Conservation (phyloP, 2,888 invertebrate species). For the Pterostichus niger region DNA sequence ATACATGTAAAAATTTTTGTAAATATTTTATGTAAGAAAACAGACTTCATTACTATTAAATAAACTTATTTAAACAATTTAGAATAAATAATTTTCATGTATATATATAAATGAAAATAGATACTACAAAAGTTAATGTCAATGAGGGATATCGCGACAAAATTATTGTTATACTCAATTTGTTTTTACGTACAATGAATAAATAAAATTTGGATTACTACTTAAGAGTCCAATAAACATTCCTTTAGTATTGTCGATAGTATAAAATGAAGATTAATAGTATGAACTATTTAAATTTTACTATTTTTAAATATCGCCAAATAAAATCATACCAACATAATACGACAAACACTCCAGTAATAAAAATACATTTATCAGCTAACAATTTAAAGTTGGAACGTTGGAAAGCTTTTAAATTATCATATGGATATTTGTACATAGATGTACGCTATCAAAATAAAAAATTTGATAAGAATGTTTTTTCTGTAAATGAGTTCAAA, state of each 20-base stretch:
- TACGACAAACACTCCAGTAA: constrained; percentile 5
- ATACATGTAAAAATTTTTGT: constrained; percentile 50
- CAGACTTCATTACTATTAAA: constrained; percentile 39
- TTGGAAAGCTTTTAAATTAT: constrained; percentile 44
- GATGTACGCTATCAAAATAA: constrained; percentile 66
- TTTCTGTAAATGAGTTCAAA: constrained; percentile 65
- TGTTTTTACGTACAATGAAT: background rate
- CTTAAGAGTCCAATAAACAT: constrained; percentile 12
- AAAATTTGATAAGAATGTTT: constrained; percentile 65
- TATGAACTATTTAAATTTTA: constrained; percentile 10
- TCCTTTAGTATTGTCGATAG: background rate
- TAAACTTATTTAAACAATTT: constrained; percentile 45
- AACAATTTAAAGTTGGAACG: constrained; percentile 15
- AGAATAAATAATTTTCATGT: constrained; percentile 36
- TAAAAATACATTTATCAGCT: constrained; percentile 34
- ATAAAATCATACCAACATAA: constrained; percentile 56
- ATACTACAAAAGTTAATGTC: too few relatives aligned
- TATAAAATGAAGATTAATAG: constrained; percentile 13
- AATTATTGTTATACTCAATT: constrained; percentile 5
- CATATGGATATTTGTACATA: constrained; percentile 59
- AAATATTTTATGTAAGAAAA: constrained; percentile 39
- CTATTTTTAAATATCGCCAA: constrained; percentile 51
- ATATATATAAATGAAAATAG: background rate
- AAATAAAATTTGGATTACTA: background rate
- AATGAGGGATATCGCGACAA: background rate